These are phyloP conservation scores for Colletes latitarsis DNA, from an alignment of 1,140 invertebrate species.

Conservation along the genomic window DNA sequence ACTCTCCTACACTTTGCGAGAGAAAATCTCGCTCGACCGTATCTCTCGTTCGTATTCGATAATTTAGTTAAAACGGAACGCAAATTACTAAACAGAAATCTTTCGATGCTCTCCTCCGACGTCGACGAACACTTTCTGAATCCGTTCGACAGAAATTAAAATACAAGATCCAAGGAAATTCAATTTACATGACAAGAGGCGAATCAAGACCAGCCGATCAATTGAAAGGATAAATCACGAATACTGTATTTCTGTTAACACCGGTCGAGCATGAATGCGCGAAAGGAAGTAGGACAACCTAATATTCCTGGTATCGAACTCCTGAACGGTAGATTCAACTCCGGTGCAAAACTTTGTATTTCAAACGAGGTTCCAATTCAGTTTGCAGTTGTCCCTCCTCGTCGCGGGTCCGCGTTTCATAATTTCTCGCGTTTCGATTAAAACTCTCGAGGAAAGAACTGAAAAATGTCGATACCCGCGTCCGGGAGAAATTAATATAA, in stretches of 20 bases:
- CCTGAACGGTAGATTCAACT: slow-evolving; percentile 23
- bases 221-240: slow-evolving; percentile 38
- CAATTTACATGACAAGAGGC: slow-evolving; percentile 33
- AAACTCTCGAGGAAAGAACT: too few relatives aligned
- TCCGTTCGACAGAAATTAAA: slow-evolving; percentile 11
- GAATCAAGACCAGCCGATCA: neutral
- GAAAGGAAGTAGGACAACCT: slow-evolving; percentile 38
- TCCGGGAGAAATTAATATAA: too few relatives aligned
- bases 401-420: neutral
- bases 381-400: neutral
- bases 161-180: slow-evolving; percentile 1
- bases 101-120: neutral
- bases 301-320: neutral
- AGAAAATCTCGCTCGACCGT: too few relatives aligned
- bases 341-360: slow-evolving; percentile 18
- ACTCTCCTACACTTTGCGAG: too few relatives aligned
- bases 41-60: too few relatives aligned
- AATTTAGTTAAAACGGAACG: too few relatives aligned
- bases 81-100: too few relatives aligned
- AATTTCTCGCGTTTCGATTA: neutral
- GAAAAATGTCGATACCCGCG: too few relatives aligned
- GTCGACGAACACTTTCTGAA: neutral
- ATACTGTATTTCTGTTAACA: slow-evolving; percentile 46
- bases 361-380: slow-evolving; percentile 35
- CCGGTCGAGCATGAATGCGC: neutral